phyloP scores from a whole-genome alignment of 30 jellyfish, hydroid and myxozoan genomes.

The Morbakka virulenta region DNA sequence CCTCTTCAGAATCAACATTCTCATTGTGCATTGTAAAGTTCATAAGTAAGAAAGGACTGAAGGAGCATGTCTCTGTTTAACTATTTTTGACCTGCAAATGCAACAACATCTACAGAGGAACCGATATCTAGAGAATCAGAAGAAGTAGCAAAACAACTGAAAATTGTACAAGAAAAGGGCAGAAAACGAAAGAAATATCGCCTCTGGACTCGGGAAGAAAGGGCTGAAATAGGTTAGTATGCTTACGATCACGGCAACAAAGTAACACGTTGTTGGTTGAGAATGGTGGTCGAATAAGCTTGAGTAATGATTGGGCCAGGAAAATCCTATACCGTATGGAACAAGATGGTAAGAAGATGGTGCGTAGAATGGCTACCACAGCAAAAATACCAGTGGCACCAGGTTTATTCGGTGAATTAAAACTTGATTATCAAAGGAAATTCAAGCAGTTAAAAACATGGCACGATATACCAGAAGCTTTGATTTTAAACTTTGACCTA shows the following conservation, averaged over 20 bases:
- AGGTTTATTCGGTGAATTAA: conserved; percentile 42
- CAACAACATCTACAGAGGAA: too few relatives aligned
- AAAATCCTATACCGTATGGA: conserved; percentile 45
- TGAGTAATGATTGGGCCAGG: conserved; percentile 45
- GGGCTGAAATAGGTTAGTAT: conserved; percentile 11
- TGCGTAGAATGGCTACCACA: conserved; percentile 39
- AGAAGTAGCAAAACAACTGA: too few relatives aligned
- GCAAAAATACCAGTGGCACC: too few relatives aligned
- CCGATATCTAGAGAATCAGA: too few relatives aligned
- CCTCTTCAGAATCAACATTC: too few relatives aligned
- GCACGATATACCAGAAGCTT: conserved; percentile 44
- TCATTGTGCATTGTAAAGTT: too few relatives aligned
- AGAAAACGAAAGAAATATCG: too few relatives aligned
- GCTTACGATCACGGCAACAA: conserved; percentile 13
- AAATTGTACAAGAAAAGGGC: too few relatives aligned
- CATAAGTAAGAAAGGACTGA: too few relatives aligned
- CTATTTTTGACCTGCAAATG: too few relatives aligned
- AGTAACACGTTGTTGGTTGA: conserved; percentile 9
- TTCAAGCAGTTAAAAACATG: conserved; percentile 43
- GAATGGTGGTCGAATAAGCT: conserved; percentile 2
- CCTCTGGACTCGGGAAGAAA: conserved; percentile 13
- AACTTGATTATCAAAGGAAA: conserved; percentile 35
- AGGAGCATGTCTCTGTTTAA: too few relatives aligned
- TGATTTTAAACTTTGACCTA: conserved; percentile 34
- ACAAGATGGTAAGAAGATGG: conserved; percentile 22